phyloP scores from a whole-genome alignment of 64 coral and sea anemone species.

The Stylophora pistillata region DNA sequence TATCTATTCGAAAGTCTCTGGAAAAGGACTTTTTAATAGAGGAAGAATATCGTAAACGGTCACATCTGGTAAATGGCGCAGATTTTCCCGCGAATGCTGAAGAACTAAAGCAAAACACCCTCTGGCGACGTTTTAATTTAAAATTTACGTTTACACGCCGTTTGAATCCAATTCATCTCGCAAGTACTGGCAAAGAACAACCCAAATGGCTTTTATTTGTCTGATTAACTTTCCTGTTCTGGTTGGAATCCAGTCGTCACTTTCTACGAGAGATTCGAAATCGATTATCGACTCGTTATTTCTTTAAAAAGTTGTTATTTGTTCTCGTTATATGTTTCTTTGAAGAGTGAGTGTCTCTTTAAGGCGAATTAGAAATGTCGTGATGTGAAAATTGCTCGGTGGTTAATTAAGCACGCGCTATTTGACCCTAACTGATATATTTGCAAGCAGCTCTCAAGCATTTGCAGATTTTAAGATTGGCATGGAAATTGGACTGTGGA shows the following conservation, averaged over 20 bases:
- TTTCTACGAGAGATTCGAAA: slow-evolving; percentile 7
- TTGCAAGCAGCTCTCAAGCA: neutral
- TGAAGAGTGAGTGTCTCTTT: slow-evolving; percentile 25
- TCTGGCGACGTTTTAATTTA: slow-evolving; percentile 26
- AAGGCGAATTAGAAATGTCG: slow-evolving; percentile 28
- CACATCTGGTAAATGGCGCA: slow-evolving; percentile 22
- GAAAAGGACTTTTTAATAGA: neutral
- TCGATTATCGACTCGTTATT: slow-evolving; percentile 35
- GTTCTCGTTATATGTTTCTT: slow-evolving; percentile 16
- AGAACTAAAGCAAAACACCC: neutral
- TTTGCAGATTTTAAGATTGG: neutral
- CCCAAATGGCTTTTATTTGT: neutral
- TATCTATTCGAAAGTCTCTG: neutral
- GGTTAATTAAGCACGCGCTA: neutral
- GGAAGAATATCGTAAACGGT: neutral
- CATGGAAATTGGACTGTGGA: slow-evolving; percentile 6
- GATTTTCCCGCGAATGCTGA: slow-evolving; percentile 24
- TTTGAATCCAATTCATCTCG: slow-evolving; percentile 26
- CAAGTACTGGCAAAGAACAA: slow-evolving; percentile 12
- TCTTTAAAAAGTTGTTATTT: slow-evolving; percentile 4
- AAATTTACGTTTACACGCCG: slow-evolving; percentile 18
- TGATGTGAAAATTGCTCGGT: neutral
- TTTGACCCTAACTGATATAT: neutral
- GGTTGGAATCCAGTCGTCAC: neutral
- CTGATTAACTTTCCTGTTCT: neutral